A percentile compares a stretch with the other conserved stretches of the same genome.
phyloP scores from a whole-genome alignment of 1,140 invertebrate genomes.

The Rhagoletis pomonella region DNA sequence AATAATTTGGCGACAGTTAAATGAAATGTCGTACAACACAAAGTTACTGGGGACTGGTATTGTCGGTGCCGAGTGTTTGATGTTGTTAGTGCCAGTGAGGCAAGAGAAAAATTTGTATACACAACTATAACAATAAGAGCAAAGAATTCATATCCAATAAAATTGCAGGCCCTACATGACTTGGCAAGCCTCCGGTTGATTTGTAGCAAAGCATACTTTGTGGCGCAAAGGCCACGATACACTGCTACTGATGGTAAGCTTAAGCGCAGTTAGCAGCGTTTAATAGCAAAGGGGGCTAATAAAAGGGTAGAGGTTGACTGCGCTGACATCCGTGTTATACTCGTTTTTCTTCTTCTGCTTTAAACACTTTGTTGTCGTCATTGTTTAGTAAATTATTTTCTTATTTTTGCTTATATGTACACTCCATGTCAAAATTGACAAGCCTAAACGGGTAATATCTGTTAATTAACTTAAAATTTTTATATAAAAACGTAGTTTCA shows the following conservation, averaged over 20 bases:
- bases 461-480: no score
- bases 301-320: background rate
- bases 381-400: background rate
- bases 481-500: no score
- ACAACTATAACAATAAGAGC: background rate
- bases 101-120: background rate
- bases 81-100: background rate
- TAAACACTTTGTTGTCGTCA: background rate
- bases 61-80: background rate
- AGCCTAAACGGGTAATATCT: no score
- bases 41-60: background rate
- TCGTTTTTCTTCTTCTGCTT: background rate
- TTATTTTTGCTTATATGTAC: background rate
- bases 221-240: constrained; percentile 20
- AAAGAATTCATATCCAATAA: background rate
- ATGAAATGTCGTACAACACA: constrained; percentile 24
- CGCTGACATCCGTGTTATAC: background rate
- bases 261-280: background rate
- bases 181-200: constrained; percentile 41
- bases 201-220: constrained; percentile 9
- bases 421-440: no score
- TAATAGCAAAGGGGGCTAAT: no score
- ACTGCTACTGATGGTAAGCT: background rate
- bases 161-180: background rate
- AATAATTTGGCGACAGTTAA: constrained; percentile 51